Evolutionary conservation across 1,140 invertebrate species (phyloP), one percentile per base, ranked within the genome.

Genomic region (Ips nitidus): DNA sequence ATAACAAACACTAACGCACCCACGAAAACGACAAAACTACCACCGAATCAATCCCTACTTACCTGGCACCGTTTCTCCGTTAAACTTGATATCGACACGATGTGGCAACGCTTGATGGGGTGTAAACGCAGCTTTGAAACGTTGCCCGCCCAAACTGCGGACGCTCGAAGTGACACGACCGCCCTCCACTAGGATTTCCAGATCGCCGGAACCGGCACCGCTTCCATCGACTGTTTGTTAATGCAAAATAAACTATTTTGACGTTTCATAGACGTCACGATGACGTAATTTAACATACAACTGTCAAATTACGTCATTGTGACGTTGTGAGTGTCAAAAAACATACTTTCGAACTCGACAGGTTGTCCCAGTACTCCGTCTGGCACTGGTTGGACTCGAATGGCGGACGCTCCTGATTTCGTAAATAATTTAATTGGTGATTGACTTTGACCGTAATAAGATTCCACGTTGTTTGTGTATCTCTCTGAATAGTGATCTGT

Each of bases 171-270:
- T 95, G 8, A 99, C 95, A 63, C 94, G 88, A 5, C 97, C 94
- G 53, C 94, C 94, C 80, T 98, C 98, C 0, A 99, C 95, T 62
- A 98, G 86, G 67, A 99, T 94, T 81, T 99, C 97, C 71, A 99
- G 84, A 82, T 98, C 97, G 53, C 97, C 97, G 38, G 94, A 94
- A 47, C 97, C 97, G 41, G 97, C 97, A 71, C 88, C 87, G 53
- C 93, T 92, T 42, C 96, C 96, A 83, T 99, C 95, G 82, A 99
- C 95, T 98, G 76, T 81, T 22, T 22, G 22, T 22, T 22, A 84
- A 68, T 50, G 57, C 1, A 52, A 62, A 68, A 36, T 40, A 63
- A 40, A 22, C 22, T 0, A 22, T 22, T 22, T 22, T 22, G 22
- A 22, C 22, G 22, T 22, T 22, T 22, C 22, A 22, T 0, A 22